Percentiles rank a stretch among this genome's conserved stretches.
These are phyloP conservation scores for Laupala kohalensis DNA, from an alignment of 1,140 invertebrate species.

Conservation along the genomic window DNA sequence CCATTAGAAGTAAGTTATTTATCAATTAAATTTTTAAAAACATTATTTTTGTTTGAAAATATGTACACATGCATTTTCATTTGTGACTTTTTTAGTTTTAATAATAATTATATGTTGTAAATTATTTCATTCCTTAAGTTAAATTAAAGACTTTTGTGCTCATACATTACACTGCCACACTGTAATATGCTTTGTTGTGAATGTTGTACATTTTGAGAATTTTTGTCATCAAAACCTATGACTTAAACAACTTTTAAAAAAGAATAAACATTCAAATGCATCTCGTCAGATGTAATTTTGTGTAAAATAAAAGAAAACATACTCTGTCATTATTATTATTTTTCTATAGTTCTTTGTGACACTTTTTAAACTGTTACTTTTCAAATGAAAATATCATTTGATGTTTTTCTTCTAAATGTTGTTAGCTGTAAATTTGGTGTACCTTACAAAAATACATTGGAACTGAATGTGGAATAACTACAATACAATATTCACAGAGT, in stretches of 20 bases:
- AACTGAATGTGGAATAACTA: no score
- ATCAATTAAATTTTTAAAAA: no score
- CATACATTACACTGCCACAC: background rate
- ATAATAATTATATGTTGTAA: background rate
- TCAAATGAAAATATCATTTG: no score
- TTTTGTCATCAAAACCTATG: background rate
- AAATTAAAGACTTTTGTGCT: background rate
- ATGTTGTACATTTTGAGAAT: background rate
- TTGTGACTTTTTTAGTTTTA: background rate
- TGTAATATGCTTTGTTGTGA: background rate
- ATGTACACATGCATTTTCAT: background rate
- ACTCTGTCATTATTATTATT: no score
- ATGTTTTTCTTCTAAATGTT: no score
- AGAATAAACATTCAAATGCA: background rate
- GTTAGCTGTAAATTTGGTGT: no score
- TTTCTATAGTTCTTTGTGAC: no score
- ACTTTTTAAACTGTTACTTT: no score
- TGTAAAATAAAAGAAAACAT: background rate
- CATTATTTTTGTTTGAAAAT: background rate
- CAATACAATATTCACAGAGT: no score
- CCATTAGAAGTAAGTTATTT: no score
- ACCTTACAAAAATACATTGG: no score
- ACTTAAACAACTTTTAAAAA: background rate
- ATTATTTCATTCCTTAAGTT: background rate
- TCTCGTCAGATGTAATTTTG: background rate